A percentile compares a stretch with the other conserved stretches of the same genome.
These are phyloP conservation scores for Drosophila kohkoa DNA, from an alignment of 1,140 invertebrate genomes.

Conservation along the genomic window DNA sequence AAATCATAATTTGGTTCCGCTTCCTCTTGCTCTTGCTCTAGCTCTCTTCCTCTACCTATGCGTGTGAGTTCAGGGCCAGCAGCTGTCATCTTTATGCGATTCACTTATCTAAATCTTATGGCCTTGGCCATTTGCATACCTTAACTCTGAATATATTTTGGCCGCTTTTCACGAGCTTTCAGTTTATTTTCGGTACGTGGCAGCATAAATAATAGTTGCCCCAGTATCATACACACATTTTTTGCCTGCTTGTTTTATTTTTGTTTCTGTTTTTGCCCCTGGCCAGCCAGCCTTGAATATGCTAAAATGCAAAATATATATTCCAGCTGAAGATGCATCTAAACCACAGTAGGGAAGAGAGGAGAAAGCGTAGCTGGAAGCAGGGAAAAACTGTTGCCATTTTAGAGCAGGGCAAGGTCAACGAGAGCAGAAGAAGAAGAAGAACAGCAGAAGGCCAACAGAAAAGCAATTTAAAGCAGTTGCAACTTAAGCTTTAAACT, in stretches of 20 bases:
- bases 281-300: conserved; percentile 45
- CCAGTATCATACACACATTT: conserved; percentile 41
- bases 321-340: conserved; percentile 51
- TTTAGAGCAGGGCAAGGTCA: conserved; percentile 50
- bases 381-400: not conserved
- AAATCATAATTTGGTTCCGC: not conserved
- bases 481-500: conserved; percentile 47
- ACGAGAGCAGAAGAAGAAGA: not conserved
- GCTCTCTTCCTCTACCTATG: not conserved
- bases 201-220: conserved; percentile 61
- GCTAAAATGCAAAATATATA: conserved; percentile 11
- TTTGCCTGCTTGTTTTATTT: conserved; percentile 47
- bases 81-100: conserved; percentile 11
- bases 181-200: conserved; percentile 52
- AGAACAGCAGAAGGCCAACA: not conserved
- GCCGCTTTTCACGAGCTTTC: conserved; percentile 35
- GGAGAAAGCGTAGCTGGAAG: not conserved
- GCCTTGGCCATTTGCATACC: conserved; percentile 59
- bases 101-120: conserved; percentile 21
- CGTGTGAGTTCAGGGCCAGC: conserved; percentile 9
- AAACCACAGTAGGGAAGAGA: conserved; percentile 9
- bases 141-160: conserved; percentile 48
- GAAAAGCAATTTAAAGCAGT: conserved; percentile 37
- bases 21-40: not conserved
- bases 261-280: conserved; percentile 1